These are phyloP conservation scores for Pteropus alecto DNA, from an alignment of 2,113 vertebrate genomes.

Conservation along the genomic window DNA sequence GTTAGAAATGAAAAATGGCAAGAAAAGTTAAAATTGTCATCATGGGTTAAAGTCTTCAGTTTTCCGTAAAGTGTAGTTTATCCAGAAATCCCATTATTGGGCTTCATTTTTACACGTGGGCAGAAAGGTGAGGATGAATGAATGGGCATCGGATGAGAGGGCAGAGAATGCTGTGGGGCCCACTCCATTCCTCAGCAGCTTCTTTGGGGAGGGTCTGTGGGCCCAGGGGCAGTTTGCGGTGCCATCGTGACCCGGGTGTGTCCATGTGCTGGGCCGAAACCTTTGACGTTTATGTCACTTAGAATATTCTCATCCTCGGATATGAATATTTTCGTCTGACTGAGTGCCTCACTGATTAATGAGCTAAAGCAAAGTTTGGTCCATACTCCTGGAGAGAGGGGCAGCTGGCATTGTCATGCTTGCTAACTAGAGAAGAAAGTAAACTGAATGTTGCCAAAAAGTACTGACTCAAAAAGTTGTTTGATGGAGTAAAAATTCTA, in stretches of 20 bases:
- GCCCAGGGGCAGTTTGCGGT: accelerated
- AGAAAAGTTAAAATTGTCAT: background rate
- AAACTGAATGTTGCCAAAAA: constrained; percentile 38
- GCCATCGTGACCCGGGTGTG: accelerated
- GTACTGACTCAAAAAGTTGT: constrained; percentile 38
- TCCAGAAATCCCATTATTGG: background rate
- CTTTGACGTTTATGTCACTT: background rate
- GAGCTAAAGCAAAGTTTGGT: background rate
- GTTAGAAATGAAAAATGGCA: background rate
- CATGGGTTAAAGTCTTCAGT: background rate
- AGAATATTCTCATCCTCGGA: background rate
- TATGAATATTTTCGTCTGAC: background rate
- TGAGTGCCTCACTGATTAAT: background rate
- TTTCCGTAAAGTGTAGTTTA: background rate
- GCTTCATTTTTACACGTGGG: too few relatives aligned
- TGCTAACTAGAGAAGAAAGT: background rate
- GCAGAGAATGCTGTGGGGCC: too few relatives aligned
- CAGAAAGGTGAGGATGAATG: too few relatives aligned
- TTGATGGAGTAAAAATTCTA: constrained; percentile 19
- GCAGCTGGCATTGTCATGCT: background rate
- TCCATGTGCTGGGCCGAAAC: background rate
- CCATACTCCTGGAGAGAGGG: background rate
- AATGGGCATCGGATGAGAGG: too few relatives aligned
- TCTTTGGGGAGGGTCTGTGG: background rate
- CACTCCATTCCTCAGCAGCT: background rate